phyloP scores from a whole-genome alignment of 2,113 vertebrate genomes.

The Numida meleagris region DNA sequence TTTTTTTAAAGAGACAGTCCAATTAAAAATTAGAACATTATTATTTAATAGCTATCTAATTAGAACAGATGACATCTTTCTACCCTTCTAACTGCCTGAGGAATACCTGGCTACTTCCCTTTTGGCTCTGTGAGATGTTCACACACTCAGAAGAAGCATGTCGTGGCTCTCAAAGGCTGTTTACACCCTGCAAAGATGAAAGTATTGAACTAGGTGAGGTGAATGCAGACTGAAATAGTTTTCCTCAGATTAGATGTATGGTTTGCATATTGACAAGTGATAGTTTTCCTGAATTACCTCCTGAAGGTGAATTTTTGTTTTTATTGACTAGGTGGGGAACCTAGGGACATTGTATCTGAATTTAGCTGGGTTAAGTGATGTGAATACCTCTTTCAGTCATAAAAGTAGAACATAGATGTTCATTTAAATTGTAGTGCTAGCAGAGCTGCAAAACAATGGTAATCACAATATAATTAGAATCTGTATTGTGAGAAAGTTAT shows the following conservation, averaged over 20 bases:
- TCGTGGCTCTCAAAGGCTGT: accelerated
- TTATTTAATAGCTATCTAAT: constrained; percentile 39
- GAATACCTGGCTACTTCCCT: background rate
- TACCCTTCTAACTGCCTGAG: background rate
- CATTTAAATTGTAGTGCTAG: background rate
- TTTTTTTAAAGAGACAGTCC: background rate
- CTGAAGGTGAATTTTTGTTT: background rate
- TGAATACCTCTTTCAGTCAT: background rate
- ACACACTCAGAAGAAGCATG: background rate
- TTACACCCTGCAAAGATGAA: accelerated
- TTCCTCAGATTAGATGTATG: background rate
- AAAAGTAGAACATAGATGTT: background rate
- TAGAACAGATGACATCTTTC: constrained; percentile 20
- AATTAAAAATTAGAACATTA: constrained; percentile 48
- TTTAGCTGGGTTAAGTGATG: background rate
- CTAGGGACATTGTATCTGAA: background rate
- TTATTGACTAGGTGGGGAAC: background rate
- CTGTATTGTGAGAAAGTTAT: background rate
- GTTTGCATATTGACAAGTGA: background rate
- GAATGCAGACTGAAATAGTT: background rate
- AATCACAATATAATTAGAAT: constrained; percentile 13
- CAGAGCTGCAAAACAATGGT: background rate
- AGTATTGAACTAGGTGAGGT: background rate
- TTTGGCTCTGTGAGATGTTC: accelerated
- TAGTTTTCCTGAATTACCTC: background rate